phyloP scores from a whole-genome alignment of 2,797 vertebrate genomes.

The Premnoplex brunnescens region DNA sequence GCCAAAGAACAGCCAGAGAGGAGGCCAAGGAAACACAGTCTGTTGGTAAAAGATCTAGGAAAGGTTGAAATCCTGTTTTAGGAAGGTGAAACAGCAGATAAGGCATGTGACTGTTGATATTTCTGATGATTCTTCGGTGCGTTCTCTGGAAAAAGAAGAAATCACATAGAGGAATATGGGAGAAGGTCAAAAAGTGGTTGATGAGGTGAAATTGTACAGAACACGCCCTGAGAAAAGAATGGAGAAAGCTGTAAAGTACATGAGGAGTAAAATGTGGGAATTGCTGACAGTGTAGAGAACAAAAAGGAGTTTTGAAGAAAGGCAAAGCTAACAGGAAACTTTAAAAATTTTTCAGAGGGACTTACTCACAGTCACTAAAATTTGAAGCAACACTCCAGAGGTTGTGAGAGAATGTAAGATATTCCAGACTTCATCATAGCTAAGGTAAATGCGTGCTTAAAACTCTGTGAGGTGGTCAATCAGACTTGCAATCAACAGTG shows the following conservation, averaged over 20 bases:
- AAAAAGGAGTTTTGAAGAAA: not conserved
- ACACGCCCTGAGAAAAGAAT: not conserved
- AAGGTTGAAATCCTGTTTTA: not conserved
- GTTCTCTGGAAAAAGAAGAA: not conserved
- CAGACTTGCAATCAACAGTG: not conserved
- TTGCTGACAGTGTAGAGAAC: not conserved
- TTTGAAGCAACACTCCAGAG: not conserved
- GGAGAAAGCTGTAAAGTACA: not conserved
- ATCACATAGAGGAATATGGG: not conserved
- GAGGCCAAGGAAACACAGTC: not conserved
- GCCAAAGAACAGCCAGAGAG: not conserved
- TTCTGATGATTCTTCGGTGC: not conserved
- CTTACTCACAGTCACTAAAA: not conserved
- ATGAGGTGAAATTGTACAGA: not conserved
- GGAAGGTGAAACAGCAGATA: not conserved
- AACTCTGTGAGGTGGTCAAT: not conserved
- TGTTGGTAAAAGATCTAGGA: not conserved
- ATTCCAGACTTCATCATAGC: not conserved
- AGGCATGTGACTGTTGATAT: not conserved
- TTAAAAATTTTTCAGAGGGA: not conserved
- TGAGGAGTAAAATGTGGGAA: not conserved
- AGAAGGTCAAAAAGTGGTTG: not conserved
- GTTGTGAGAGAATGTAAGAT: not conserved
- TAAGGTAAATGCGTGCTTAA: not conserved
- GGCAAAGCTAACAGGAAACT: not conserved